phyloP scores from a whole-genome alignment of 2,113 vertebrate species.

The Ceyx melanurus region DNA sequence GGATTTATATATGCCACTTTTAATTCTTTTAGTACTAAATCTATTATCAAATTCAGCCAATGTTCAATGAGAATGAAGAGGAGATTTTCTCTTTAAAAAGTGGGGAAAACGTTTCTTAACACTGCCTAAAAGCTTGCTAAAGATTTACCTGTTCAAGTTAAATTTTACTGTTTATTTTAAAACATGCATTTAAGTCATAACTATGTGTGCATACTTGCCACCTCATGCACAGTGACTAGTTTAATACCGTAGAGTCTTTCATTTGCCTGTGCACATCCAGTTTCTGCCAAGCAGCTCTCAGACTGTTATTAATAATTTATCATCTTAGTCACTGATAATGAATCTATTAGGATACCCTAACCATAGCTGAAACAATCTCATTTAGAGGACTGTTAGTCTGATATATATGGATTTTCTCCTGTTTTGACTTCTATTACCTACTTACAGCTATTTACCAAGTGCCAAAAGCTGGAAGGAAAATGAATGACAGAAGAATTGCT shows the following conservation, averaged over 20 bases:
- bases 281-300: neutral
- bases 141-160: neutral
- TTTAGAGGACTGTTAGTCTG: neutral
- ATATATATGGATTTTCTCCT: neutral
- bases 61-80: neutral
- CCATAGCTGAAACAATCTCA: neutral
- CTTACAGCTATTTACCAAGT: neutral
- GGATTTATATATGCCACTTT: neutral
- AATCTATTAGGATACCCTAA: neutral
- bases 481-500: neutral
- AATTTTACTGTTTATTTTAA: too few species aligned
- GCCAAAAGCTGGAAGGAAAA: neutral
- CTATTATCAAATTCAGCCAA: neutral
- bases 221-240: neutral
- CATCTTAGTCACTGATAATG: neutral
- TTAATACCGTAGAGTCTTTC: neutral
- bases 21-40: neutral
- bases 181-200: neutral
- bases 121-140: neutral
- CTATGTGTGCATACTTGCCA: neutral
- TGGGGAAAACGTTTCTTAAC: neutral
- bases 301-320: neutral
- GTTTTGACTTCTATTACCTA: neutral
- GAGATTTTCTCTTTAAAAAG: neutral
- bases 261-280: neutral